Base-by-base conservation (phyloP, 2,797 vertebrate genomes). In the Enteromius fasciolatus region DNA sequence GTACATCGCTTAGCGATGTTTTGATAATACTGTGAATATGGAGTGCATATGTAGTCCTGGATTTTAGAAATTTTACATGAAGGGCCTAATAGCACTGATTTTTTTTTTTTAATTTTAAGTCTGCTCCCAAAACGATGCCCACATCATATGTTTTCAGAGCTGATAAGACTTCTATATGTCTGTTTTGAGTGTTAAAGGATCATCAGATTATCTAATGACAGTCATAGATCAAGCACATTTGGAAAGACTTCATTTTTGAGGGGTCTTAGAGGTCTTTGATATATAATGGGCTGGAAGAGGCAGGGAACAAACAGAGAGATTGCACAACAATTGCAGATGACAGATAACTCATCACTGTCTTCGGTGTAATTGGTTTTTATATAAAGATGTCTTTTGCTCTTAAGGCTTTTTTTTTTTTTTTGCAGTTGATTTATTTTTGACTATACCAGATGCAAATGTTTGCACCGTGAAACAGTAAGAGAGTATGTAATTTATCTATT, bases 261-360 rank as follows among this genome's bases (percentile, higher is more conserved):
- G 11, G 11, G 11, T 70, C 20, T 63, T 72, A 9, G 17, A 46
- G 57, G 59, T 63, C 31, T 46, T 81, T 80, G 41, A 73, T 63
- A 73, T 80, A 73, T 25, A 41, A 36, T 17, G 2, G 23, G 5
- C 20, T 73, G 14, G n/a, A 80, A 36, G 3, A 50, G 41, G 46
- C 25, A 63, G 28, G 39, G 12, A 61, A 25, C 41, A 52, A 63
- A 33, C 20, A 28, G 69, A 73, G 20, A 70, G 39, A 72, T 61
- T 78, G 20, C 52, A 61, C 67, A 61, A 61, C 54, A 73, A 48
- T 81, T 63, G 57, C 25, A 75, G 33, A 33, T 63, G 20, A 72
- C 54, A 80, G 78, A 80, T 70, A 73, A 80, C 41, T 80, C 78
- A 48, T 72, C 78, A 48, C 25, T 81, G 79, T 73, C 57, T 48